Base-by-base conservation (phyloP, 1,140 invertebrate genomes). In the Saccostrea echinata region DNA sequence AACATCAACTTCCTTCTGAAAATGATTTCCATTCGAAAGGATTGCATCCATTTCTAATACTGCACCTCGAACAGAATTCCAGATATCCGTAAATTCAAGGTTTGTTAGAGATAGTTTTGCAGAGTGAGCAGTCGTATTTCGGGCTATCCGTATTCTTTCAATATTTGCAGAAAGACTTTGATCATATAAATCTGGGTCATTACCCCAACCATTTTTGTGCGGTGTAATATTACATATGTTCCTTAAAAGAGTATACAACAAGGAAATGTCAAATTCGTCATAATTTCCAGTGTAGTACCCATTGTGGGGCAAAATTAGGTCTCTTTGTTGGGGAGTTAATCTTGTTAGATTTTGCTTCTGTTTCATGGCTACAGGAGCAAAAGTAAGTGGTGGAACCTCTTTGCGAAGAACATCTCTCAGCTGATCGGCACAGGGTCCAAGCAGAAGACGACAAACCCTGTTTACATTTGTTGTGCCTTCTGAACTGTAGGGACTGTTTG, bases 181-280 rank as follows among this genome's bases (percentile, higher is more conserved):
- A 24, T 86, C 85, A 3, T 11, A 11, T 27, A 18, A 6, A 9
- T 81, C 71, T 55, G 85, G 85, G 0, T 55, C 21, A 11, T 82
- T 81, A 0, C 71, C 85, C 71, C 85, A 86, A 9, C 85, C 85
- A 81, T 80, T 81, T 4, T 33, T 1, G 30, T 53, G 85, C 9
- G 68, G 71, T 27, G 18, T 24, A 21, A 86, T 86, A 16, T 35
- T 33, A 33, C 35, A 35, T 52, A 57, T 43, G 30, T 86, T 81
- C 24, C 85, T 30, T 21, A 86, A 24, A 51, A 86, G 24, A 18
- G 33, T 81, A 52, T 82, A 86, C 33, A 86, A 43, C 3, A 81
- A 4, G 11, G 43, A 30, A 12, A 86, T n/a, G 21, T 86, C 85
- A 18, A 86, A 13, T 13, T 86, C 85, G 53, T 21, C 27, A 12